A percentile compares a stretch with the other conserved stretches of the same genome.
These are phyloP conservation scores for Lates japonicus DNA, from an alignment of 2,797 vertebrate species.

Conservation along the genomic window DNA sequence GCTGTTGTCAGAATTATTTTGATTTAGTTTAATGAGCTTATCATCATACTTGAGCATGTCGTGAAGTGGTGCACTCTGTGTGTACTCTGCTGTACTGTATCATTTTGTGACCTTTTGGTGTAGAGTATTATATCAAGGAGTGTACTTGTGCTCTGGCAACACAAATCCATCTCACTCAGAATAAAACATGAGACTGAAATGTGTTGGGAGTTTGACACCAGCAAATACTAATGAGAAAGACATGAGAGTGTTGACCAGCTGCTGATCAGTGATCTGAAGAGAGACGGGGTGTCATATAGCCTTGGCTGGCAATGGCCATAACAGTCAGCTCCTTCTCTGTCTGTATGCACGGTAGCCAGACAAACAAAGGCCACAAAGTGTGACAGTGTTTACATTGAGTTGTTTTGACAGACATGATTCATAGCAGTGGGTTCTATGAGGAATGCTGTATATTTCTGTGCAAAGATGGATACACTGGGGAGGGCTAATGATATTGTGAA, in stretches of 20 bases:
- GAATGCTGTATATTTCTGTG: conserved; percentile 58
- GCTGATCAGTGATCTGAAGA: conserved; percentile 30
- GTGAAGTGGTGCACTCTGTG: not conserved
- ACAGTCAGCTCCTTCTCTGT: conserved; percentile 24
- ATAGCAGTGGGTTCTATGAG: conserved; percentile 53
- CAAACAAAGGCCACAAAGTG: conserved; percentile 67
- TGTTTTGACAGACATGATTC: conserved; percentile 76
- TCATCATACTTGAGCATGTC: not conserved
- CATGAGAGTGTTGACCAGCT: conserved; percentile 6
- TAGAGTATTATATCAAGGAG: not conserved
- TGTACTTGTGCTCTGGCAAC: not conserved
- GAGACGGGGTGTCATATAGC: not conserved
- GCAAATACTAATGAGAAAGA: conserved; percentile 7
- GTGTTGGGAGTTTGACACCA: conserved; percentile 19
- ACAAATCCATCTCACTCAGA: not conserved
- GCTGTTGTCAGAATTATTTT: not conserved
- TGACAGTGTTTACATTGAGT: conserved; percentile 72
- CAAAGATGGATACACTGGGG: conserved; percentile 8
- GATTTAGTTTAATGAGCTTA: conserved; percentile 5
- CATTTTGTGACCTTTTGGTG: not conserved
- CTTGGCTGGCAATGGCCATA: conserved; percentile 11
- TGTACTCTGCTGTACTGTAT: not conserved
- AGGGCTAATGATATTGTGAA: conserved; percentile 9
- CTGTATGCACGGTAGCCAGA: conserved; percentile 69
- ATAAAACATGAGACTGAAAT: conserved; percentile 4